Evolutionary conservation across 2,113 vertebrate genomes (phyloP).

Genomic region (Malurus cyaneus): DNA sequence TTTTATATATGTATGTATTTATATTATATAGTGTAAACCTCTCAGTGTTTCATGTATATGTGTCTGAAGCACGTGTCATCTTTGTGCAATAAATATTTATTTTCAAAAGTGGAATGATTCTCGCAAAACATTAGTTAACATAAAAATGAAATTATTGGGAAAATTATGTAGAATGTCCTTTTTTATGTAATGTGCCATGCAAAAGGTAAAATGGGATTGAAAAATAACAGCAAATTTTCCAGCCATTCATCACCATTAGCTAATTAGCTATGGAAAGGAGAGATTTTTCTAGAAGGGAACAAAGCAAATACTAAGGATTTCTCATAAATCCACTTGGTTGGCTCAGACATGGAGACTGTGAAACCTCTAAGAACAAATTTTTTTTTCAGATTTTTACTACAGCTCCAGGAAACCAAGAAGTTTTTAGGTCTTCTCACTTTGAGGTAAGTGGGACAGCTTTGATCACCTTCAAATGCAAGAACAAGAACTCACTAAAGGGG

Average conservation of each 20-base stretch:
- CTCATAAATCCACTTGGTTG: not conserved
- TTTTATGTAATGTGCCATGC: not conserved
- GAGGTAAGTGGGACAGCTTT: constrained; percentile 23
- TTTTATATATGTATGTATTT: not conserved
- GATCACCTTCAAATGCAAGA: not conserved
- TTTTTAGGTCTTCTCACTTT: not conserved
- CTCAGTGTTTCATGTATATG: not conserved
- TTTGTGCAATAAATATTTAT: not conserved
- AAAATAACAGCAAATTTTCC: not conserved
- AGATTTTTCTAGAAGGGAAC: not conserved
- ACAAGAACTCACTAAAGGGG: not conserved
- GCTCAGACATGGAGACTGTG: not conserved
- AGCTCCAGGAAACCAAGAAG: not conserved
- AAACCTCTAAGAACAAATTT: not conserved
- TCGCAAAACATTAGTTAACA: not conserved
- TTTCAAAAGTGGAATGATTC: not conserved
- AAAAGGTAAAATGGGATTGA: not conserved
- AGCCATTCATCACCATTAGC: not conserved
- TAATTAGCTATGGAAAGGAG: not conserved
- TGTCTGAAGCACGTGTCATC: not conserved
- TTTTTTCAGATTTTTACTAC: not conserved
- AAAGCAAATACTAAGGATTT: not conserved
- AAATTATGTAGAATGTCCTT: not conserved
- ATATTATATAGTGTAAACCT: not conserved
- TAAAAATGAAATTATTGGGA: not conserved